Conservation (phyloP, 2,888 invertebrate genomes). For the Orthosia gothica region DNA sequence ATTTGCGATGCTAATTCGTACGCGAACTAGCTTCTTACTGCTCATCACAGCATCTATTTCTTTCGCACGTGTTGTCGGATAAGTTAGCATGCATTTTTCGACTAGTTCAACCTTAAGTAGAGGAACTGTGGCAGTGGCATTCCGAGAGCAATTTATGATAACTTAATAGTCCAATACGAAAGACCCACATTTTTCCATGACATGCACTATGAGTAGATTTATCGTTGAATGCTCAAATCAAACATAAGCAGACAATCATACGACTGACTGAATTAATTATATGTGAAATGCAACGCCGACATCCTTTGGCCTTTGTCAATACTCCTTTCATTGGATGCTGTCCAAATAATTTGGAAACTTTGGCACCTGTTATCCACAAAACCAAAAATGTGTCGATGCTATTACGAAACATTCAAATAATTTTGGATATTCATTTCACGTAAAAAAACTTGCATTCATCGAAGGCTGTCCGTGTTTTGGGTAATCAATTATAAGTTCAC, state of each 20-base stretch:
- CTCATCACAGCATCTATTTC: too few species aligned
- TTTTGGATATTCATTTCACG: constrained; percentile 31
- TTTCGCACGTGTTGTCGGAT: too few species aligned
- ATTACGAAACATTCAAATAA: constrained; percentile 10
- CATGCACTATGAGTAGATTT: too few species aligned
- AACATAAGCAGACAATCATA: background rate
- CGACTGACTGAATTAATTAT: too few species aligned
- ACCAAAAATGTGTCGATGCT: background rate
- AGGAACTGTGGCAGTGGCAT: too few species aligned
- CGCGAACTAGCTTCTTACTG: too few species aligned
- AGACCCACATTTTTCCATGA: too few species aligned
- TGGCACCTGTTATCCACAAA: background rate
- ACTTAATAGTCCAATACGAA: too few species aligned
- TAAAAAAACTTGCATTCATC: background rate
- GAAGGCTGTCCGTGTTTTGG: constrained; percentile 6
- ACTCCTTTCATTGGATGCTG: constrained; percentile 5
- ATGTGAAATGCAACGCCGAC: background rate
- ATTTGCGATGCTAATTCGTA: too few species aligned
- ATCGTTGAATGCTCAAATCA: background rate
- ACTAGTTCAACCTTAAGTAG: too few species aligned
- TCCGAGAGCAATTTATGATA: too few species aligned
- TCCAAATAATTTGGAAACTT: background rate
- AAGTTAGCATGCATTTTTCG: too few species aligned
- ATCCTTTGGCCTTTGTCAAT: background rate
- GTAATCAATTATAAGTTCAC: background rate